Evolutionary conservation across 2,113 vertebrate species (phyloP), one percentile per base, ranked within the genome.

Genomic region (Origma solitaria): DNA sequence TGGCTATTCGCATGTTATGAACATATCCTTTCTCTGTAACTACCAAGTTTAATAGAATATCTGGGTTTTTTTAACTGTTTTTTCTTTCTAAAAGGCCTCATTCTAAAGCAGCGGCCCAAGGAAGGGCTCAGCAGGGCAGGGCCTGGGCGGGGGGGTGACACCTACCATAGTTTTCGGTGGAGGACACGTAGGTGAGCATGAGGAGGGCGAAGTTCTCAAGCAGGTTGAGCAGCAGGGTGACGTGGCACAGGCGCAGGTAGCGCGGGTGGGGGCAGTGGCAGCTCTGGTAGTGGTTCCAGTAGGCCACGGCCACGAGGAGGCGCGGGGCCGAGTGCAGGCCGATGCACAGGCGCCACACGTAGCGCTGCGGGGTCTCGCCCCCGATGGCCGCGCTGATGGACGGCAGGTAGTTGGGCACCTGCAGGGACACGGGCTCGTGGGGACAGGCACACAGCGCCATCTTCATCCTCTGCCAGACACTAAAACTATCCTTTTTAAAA

Each of bases 361-460:
- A 99, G 56, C 99, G 98, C 97, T 99, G 98, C 0, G 99, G 99
- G 1, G 98, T 96, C 37, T 98, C 97, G 2, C 97, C 98, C 1
- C 98, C 99, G n/a, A 99, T 99, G 50, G 99, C 98, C 0, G 99
- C 98, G 16, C 99, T 99, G 97, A 99, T 99, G 40, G 99, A 99
- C 1, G 99, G 99, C 27, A 99, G 98, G 97, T 99, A 99, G 97
- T 99, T 99, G 9, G 97, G 78, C 13, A 99, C 99, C 99, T 99
- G 97, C 9, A 9, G 72, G 51, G 69, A 86, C 58, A 85, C 30
- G 33, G 2, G 62, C 66, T 68, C 1, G 8, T 31, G 44, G 62
- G 56, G 31, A 64, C 69, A 11, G 53, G 31, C 44, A 50, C 44
- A 45, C 27, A 2, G 81, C 49, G 47, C 1, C 49, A 0, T 1